These are phyloP conservation scores for Stichopus horrens DNA, from an alignment of 53 echinoderm and acorn worm genomes.

Conservation along the genomic window DNA sequence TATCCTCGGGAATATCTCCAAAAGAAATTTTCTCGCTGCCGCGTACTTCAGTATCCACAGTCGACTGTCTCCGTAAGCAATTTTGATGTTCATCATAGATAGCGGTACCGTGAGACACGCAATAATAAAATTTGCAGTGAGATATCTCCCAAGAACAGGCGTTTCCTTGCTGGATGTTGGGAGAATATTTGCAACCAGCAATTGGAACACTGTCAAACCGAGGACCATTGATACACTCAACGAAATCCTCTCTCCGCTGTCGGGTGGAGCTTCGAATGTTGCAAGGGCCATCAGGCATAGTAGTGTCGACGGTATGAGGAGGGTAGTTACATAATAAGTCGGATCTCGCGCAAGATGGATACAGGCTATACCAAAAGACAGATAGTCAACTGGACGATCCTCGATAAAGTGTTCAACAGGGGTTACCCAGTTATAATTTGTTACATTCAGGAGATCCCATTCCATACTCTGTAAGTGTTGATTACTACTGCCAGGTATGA, in stretches of 20 bases:
- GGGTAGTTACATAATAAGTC: not conserved
- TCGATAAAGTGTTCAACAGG: not conserved
- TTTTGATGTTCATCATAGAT: constrained; percentile 3
- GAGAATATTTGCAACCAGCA: not conserved
- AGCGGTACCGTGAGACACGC: constrained; percentile 9
- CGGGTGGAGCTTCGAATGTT: constrained; percentile 16
- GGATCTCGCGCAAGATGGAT: constrained; percentile 13
- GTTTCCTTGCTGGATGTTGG: constrained; percentile 8
- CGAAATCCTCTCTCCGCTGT: constrained; percentile 18
- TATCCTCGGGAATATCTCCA: not conserved
- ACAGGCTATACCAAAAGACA: not conserved
- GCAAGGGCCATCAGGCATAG: constrained; percentile 5
- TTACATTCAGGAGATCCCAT: constrained; percentile 30
- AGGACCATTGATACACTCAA: constrained; percentile 25
- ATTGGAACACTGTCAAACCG: constrained; percentile 27
- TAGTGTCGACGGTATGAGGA: constrained; percentile 10
- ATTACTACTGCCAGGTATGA: no score
- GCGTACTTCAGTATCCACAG: not conserved
- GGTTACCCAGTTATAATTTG: not conserved
- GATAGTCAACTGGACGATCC: not conserved
- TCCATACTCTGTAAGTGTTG: not conserved
- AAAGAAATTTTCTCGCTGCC: not conserved
- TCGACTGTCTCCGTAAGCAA: constrained; percentile 11
- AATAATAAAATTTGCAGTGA: not conserved
- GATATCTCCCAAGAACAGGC: not conserved